Evolutionary conservation across 92 coral and sea anemone species (phyloP), one percentile per base, ranked within the genome.

Genomic region (Nematostella vectensis): DNA sequence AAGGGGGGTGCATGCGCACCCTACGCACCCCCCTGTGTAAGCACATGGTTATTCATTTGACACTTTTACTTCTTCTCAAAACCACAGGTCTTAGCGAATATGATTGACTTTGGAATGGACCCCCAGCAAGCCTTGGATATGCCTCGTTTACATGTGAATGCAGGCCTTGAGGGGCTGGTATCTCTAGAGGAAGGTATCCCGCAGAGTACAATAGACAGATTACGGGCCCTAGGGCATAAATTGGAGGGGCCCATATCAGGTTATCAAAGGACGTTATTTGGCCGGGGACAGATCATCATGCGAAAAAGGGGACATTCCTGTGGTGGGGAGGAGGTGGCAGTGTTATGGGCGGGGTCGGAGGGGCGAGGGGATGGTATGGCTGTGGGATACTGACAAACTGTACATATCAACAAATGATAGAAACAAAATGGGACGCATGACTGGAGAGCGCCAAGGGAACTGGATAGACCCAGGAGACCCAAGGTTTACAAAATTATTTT

Each of bases 291-390:
- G 50, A 79, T 93, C 59, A 82, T 93, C 44, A 58, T 75, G 13
- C 70, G 55, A 25, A 82, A 58, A 62, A 58, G 43, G 17, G 71
- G 80, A 3, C 71, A 61, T 42, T 45, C 52, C 2, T 57, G 71
- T 29, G 68, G 69, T 42, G 83, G 83, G 28, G 69, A 71, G 40
- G 55, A 69, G 16, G 62, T 23, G 37, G 55, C 68, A 1, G 99
- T 93, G 20, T 86, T 74, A 45, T 93, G 99, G 99, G 78, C 88
- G 17, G 99, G 99, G n/a, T 93, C 99, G 22, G 99, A 93, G 51
- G 87, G 95, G 3, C 74, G 99, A 42, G 96, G 72, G 0, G 99
- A 93, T 57, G 99, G 99, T 26, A 70, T 82, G 67, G 99, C 96
- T 10, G 47, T 78, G 17, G 96, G 88, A 29, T 91, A 77, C 27